Evolutionary conservation across 2,797 vertebrate genomes (phyloP), one percentile per base, ranked within the genome.

Genomic region (Brachyrhaphis roseni): DNA sequence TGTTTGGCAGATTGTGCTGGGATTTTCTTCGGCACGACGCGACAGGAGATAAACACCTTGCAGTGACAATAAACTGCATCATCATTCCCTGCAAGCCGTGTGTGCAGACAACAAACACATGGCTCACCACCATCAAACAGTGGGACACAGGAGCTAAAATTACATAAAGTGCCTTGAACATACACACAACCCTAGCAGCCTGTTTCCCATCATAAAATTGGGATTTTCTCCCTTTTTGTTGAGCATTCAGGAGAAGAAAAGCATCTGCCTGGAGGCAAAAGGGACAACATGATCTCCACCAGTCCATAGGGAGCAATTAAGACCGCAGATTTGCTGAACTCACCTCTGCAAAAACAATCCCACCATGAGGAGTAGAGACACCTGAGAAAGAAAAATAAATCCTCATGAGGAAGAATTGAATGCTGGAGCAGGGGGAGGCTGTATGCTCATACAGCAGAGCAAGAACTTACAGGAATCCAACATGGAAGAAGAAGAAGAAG

Each of bases 301-400:
- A 74, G 39, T 84, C 91, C 83, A 45, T 4, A 0, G 89, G 89
- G 91, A 92, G 88, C 90, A 90, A 93, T 93, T 94, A 93, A 82
- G 76, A 84, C n/a, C 10, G 23, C 45, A 74, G 55, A 78, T 76
- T 87, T 88, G 88, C 80, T 36, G 51, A 53, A 53, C 51, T 87
- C 83, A 88, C 78, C 79, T 75, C 74, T 72, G 83, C 77, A 87
- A 88, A 89, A 94, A 93, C 92, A 92, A 91, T 88, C 72, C 72
- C 70, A 72, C 77, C 80, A 78, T 26, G 4, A 66, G 77, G 84
- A 87, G 86, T 84, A 72, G 81, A 74, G 79, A 83, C 91, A 88
- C 86, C 74, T 45, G 91, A 90, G 89, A 87, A 72, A 57, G 46
- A 73, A 84, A 85, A 64, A 76, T 84, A 81, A 86, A 78, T 80